A percentile compares a stretch with the other conserved stretches of the same genome.
Conservation (phyloP, 1,140 invertebrate species). For the Oscheius sp. region DNA sequence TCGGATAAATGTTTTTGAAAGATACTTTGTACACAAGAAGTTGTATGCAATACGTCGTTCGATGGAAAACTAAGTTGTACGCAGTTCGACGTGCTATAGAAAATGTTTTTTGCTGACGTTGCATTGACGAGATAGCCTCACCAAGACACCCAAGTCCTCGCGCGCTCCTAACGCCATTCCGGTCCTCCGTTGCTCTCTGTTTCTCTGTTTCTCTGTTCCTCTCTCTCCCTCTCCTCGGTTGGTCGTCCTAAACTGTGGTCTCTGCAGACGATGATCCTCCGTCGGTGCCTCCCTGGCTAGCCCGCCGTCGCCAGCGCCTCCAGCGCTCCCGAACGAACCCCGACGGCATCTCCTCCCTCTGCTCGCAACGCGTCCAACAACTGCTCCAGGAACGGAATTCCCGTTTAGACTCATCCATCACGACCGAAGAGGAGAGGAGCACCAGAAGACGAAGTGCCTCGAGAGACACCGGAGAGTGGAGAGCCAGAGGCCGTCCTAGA, state of each 20-base stretch:
- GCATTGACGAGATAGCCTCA: too few species aligned
- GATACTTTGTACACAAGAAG: too few species aligned
- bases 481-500: conserved; percentile 40
- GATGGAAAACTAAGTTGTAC: too few species aligned
- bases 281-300: conserved; percentile 42
- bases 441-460: conserved; percentile 13
- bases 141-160: too few species aligned
- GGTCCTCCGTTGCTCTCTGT: too few species aligned
- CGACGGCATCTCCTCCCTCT: conserved; percentile 29
- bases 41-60: too few species aligned
- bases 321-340: conserved; percentile 51
- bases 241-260: not conserved
- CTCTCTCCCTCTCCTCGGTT: not conserved
- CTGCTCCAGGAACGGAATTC: conserved; percentile 35
- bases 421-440: conserved; percentile 21
- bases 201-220: too few species aligned
- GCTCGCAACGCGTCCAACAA: conserved; percentile 38
- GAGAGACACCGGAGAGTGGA: conserved; percentile 41
- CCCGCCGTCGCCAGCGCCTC: conserved; percentile 43
- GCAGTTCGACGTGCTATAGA: too few species aligned
- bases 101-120: too few species aligned
- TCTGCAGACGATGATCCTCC: conserved; percentile 3
- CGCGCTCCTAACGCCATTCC: too few species aligned
- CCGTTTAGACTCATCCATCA: conserved; percentile 25
- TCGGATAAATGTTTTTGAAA: too few species aligned